These are phyloP conservation scores for Bradypodion pumilum DNA, from an alignment of 2,797 vertebrate species.

Conservation along the genomic window DNA sequence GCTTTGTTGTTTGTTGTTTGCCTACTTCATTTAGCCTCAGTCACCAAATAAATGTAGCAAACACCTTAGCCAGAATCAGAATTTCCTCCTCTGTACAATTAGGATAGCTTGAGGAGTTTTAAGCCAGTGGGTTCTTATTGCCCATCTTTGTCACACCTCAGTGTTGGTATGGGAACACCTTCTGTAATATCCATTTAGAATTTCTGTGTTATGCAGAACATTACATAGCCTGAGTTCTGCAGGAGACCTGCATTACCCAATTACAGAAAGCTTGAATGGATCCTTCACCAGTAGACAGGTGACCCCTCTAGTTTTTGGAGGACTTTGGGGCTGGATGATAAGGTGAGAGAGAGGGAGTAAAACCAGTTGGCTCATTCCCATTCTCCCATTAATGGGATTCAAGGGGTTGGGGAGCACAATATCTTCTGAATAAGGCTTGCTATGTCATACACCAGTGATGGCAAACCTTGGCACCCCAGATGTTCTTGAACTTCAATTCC, in stretches of 20 bases:
- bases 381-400: not conserved
- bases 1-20: not conserved
- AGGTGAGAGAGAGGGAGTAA: not conserved
- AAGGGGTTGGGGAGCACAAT: too few relatives aligned
- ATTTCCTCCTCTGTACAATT: not conserved
- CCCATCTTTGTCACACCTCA: not conserved
- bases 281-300: not conserved
- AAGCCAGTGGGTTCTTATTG: not conserved
- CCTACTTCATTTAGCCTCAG: not conserved
- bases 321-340: not conserved
- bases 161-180: not conserved
- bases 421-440: too few relatives aligned
- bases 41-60: not conserved
- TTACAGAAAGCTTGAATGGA: not conserved
- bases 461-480: too few relatives aligned
- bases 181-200: not conserved
- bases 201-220: not conserved
- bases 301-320: not conserved
- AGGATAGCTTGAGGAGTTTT: not conserved
- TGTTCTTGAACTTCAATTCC: too few relatives aligned
- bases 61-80: not conserved
- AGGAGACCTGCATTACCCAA: not conserved
- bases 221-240: not conserved
- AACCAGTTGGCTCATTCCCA: not conserved
- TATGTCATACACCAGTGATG: too few relatives aligned